A percentile compares a stretch with the other conserved stretches of the same genome.
phyloP scores from a whole-genome alignment of 2,888 invertebrate genomes.

The Lomographa bimaculata region DNA sequence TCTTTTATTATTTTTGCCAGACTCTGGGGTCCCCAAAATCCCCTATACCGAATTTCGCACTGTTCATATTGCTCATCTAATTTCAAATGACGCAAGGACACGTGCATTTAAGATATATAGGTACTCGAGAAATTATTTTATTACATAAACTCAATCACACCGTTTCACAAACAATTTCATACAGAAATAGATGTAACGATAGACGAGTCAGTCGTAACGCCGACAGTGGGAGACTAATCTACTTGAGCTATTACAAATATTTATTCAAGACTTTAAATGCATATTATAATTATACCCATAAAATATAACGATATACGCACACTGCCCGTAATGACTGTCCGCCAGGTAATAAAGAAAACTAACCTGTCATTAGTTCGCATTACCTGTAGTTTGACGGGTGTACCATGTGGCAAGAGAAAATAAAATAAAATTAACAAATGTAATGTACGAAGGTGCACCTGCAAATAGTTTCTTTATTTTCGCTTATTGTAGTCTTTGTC shows the following conservation, averaged over 20 bases:
- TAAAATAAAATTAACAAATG: no score
- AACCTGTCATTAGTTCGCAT: conserved; percentile 49
- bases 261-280: conserved; percentile 35
- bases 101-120: no score
- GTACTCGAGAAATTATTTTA: not conserved
- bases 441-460: no score
- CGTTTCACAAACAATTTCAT: conserved; percentile 75
- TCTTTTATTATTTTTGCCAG: no score
- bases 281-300: conserved; percentile 33
- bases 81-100: conserved; percentile 11
- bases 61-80: not conserved
- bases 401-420: no score
- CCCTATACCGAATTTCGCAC: no score
- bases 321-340: conserved; percentile 11
- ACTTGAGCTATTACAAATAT: conserved; percentile 42
- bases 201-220: conserved; percentile 36
- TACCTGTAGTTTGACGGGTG: conserved; percentile 30
- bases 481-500: no score
- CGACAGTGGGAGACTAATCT: conserved; percentile 25
- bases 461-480: no score
- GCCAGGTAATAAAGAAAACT: conserved; percentile 46
- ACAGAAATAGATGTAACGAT: conserved; percentile 74
- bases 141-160: conserved; percentile 43
- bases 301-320: conserved; percentile 31
- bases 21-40: no score